A percentile compares a stretch with the other conserved stretches of the same genome.
These are phyloP conservation scores for Stichodactyla mertensii DNA, from an alignment of 64 coral and sea anemone species.

Conservation along the genomic window DNA sequence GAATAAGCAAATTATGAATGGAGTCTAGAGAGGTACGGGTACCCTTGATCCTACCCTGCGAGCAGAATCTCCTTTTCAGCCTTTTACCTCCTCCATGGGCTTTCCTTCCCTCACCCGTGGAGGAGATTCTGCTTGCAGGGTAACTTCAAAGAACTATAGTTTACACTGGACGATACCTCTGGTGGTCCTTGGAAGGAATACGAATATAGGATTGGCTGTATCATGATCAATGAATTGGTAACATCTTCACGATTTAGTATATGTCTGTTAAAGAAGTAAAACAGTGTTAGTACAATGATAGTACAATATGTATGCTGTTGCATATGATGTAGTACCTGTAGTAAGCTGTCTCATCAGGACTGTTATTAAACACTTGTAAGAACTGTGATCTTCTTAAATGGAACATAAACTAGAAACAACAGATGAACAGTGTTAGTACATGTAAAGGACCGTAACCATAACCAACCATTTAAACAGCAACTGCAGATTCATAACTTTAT, in stretches of 20 bases:
- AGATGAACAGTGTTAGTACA: not conserved
- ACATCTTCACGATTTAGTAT: constrained; percentile 98
- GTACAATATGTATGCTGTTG: too few relatives aligned
- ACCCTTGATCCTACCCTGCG: too few relatives aligned
- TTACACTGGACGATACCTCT: constrained; percentile 50
- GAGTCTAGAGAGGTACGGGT: too few relatives aligned
- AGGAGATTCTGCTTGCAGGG: too few relatives aligned
- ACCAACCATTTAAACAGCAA: not conserved
- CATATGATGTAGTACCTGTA: constrained; percentile 60
- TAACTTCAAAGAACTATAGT: not conserved
- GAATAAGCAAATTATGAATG: too few relatives aligned
- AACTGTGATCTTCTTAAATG: constrained; percentile 97
- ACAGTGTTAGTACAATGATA: not conserved
- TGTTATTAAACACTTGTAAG: constrained; percentile 99
- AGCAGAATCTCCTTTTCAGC: too few relatives aligned
- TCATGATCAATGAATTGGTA: constrained; percentile 96
- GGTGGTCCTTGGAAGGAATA: constrained; percentile 98
- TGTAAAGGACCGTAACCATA: not conserved
- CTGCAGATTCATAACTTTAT: not conserved
- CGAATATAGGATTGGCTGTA: constrained; percentile 94
- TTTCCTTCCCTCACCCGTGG: too few relatives aligned
- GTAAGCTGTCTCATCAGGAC: constrained; percentile 96
- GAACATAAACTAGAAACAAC: constrained; percentile 90
- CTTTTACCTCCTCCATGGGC: too few relatives aligned
- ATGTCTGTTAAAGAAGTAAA: constrained; percentile 53